These are phyloP conservation scores for Lithophane leautieri DNA, from an alignment of 2,888 invertebrate species.

Conservation along the genomic window DNA sequence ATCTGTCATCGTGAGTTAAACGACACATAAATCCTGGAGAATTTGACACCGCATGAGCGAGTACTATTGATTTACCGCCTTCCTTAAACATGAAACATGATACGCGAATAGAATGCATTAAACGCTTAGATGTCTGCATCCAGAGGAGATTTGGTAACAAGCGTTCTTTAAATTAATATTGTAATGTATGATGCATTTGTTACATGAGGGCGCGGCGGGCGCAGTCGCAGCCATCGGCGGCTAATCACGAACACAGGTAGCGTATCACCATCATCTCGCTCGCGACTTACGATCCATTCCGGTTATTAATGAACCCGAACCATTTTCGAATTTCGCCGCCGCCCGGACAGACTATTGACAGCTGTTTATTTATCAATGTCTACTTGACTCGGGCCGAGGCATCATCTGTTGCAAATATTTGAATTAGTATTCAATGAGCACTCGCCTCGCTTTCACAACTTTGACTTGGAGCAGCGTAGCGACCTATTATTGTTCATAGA, in stretches of 20 bases:
- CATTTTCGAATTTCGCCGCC: constrained; percentile 82
- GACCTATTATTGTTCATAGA: constrained; percentile 71
- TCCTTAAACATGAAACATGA: constrained; percentile 65
- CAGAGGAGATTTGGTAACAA: constrained; percentile 55
- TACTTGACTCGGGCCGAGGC: constrained; percentile 71
- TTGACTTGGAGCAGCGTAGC: constrained; percentile 63
- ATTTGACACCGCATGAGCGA: constrained; percentile 64
- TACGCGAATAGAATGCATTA: constrained; percentile 64
- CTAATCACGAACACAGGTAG: constrained; percentile 86
- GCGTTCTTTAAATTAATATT: constrained; percentile 41
- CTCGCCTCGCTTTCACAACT: constrained; percentile 71
- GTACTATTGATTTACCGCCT: constrained; percentile 66
- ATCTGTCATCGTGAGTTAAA: constrained; percentile 67
- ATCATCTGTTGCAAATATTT: constrained; percentile 80
- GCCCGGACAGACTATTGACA: constrained; percentile 82
- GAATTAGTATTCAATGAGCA: constrained; percentile 76
- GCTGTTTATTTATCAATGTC: constrained; percentile 87
- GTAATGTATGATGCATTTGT: constrained; percentile 57
- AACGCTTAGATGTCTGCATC: constrained; percentile 48
- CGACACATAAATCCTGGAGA: constrained; percentile 61
- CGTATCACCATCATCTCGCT: constrained; percentile 81
- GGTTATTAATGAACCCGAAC: constrained; percentile 84
- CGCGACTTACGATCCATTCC: constrained; percentile 80
- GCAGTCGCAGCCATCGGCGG: constrained; percentile 61
- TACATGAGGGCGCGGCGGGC: constrained; percentile 34